A percentile compares a stretch with the other conserved stretches of the same genome.
Evolutionary conservation across 2,113 vertebrate genomes (phyloP).

Genomic region (Elephas maximus): DNA sequence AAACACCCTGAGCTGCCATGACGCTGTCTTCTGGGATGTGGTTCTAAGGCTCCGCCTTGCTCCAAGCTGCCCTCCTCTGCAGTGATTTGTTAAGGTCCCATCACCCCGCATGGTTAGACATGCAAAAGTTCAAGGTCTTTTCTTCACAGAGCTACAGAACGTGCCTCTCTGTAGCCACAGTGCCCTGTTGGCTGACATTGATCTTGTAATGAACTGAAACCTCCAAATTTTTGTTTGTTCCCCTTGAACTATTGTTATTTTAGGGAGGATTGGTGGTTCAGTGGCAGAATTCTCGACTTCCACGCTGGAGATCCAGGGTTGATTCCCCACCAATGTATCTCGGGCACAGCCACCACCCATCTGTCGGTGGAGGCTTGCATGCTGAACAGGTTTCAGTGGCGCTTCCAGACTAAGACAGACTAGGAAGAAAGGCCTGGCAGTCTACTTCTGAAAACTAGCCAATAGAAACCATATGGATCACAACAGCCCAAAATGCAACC

Average conservation of each 20-base stretch:
- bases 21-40: no score
- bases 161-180: not conserved
- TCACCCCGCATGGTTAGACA: not conserved
- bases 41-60: not conserved
- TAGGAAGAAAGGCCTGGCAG: no score
- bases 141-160: not conserved
- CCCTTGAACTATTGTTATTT: not conserved
- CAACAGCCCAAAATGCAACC: not conserved
- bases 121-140: not conserved
- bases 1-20: not conserved
- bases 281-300: no score
- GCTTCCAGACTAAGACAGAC: no score
- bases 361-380: no score
- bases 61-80: not conserved
- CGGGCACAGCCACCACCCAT: no score
- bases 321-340: not conserved
- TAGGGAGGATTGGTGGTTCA: not conserved
- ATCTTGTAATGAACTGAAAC: not conserved
- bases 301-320: no score
- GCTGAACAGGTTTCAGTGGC: no score
- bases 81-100: not conserved
- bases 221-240: not conserved
- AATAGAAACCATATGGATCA: not conserved
- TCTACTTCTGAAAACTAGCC: not conserved
- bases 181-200: not conserved